Base-by-base conservation (phyloP, 2,888 invertebrate genomes). In the Rhagonycha lutea region DNA sequence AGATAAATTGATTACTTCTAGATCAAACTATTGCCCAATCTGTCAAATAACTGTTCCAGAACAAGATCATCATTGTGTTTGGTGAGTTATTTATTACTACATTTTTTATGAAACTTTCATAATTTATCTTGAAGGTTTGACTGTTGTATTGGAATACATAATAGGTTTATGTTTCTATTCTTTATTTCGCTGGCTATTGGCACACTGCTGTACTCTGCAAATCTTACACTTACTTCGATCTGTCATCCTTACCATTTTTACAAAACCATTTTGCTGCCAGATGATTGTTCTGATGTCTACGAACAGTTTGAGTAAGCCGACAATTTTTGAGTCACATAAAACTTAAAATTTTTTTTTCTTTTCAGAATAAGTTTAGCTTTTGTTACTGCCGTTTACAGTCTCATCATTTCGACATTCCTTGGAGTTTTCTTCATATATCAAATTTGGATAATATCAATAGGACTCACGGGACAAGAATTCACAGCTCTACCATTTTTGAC, bases 241-340 rank as follows among this genome's bases (percentile, higher is more conserved):
- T 96, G 97, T 84, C 95, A 95, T 87, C 96, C 96, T 0, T 92
- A 92, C 83, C 90, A 91, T 82, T 87, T 93, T 61, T 90, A 91
- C 82, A 92, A 91, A 69, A 89, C 90, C 70, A 89, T 97, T 80
- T 89, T 96, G 47, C 85, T 96, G 81, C 96, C 96, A 2, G 93
- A 94, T 84, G 94, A 96, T 86, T 97, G 97, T 87, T 92, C 92
- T 79, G 94, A 95, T 87, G 94, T 95, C 0, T 97, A 96, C 86
- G 92, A 91, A 86, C 92, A 95, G 82, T 92, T 92, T 83, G 90
- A 92, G 95, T 95, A 89, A 90, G 93, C 90, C n/a, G 7, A 24
- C 61, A 78, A 60, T 10, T 7, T 28, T 18, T 23, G 3, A 12
- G 14, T 23, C n/a, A 32, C 18, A 12, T 10, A 14, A 23, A 23